Percentiles rank a stretch among this genome's conserved stretches.
phyloP scores from a whole-genome alignment of 2,797 vertebrate genomes.

The Sternotherus odoratus region DNA sequence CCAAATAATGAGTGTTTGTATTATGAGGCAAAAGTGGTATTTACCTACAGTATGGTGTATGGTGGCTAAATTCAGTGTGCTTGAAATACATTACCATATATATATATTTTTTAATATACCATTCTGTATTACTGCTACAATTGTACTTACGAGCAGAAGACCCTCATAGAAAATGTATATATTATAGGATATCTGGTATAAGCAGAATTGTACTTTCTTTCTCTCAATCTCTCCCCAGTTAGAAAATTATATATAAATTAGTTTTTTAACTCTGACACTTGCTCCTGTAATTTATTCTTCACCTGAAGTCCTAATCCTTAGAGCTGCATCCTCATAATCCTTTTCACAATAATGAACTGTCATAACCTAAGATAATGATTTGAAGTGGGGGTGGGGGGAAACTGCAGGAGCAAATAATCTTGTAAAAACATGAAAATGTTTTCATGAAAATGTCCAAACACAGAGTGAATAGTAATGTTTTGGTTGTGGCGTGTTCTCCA shows the following conservation, averaged over 20 bases:
- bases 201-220: not conserved
- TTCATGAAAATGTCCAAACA: not conserved
- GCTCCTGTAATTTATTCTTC: not conserved
- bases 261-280: not conserved
- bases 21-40: not conserved
- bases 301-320: not conserved
- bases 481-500: not conserved
- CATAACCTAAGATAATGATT: not conserved
- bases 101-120: not conserved
- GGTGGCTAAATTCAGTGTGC: not conserved
- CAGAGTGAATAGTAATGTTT: not conserved
- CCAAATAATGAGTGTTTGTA: not conserved
- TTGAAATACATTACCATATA: not conserved
- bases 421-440: not conserved
- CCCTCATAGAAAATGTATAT: not conserved
- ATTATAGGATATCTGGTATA: accelerated
- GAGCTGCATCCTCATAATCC: not conserved
- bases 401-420: not conserved
- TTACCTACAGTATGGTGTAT: not conserved
- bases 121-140: not conserved
- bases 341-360: not conserved
- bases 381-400: not conserved
- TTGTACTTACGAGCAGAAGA: not conserved
- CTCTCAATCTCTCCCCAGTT: not conserved
- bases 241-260: not conserved